Conservation (phyloP, 2,888 invertebrate genomes). For the Pogonocherus hispidulus region DNA sequence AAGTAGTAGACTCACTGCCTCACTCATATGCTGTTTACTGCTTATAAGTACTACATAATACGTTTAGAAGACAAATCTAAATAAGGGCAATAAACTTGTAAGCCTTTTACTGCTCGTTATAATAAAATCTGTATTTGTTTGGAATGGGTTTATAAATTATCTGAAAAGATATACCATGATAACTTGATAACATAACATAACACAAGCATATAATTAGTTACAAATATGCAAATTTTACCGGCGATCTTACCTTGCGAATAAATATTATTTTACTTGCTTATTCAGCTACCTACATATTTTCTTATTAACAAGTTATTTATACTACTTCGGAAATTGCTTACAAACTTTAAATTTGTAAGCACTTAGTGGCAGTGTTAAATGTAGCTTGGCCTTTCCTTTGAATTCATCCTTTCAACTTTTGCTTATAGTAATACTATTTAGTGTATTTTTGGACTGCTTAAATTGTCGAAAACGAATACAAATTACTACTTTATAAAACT, state of each 20-base stretch:
- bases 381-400: no score
- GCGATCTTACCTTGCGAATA: not conserved
- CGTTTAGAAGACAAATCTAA: not conserved
- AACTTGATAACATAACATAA: no score
- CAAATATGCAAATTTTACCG: constrained; percentile 9
- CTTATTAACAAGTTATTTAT: not conserved
- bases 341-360: not conserved
- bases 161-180: not conserved
- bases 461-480: not conserved
- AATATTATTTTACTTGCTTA: constrained; percentile 4
- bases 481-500: not conserved
- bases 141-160: constrained; percentile 1
- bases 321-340: not conserved
- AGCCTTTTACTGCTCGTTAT: constrained; percentile 6
- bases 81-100: constrained; percentile 7
- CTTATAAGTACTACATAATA: no score
- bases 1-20: no score
- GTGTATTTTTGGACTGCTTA: not conserved
- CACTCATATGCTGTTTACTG: no score
- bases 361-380: no score
- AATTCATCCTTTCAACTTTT: no score
- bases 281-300: not conserved
- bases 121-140: constrained; percentile 4
- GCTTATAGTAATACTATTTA: no score
- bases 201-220: not conserved